phyloP scores from a whole-genome alignment of 2,113 vertebrate genomes.

The Gobio gobio region DNA sequence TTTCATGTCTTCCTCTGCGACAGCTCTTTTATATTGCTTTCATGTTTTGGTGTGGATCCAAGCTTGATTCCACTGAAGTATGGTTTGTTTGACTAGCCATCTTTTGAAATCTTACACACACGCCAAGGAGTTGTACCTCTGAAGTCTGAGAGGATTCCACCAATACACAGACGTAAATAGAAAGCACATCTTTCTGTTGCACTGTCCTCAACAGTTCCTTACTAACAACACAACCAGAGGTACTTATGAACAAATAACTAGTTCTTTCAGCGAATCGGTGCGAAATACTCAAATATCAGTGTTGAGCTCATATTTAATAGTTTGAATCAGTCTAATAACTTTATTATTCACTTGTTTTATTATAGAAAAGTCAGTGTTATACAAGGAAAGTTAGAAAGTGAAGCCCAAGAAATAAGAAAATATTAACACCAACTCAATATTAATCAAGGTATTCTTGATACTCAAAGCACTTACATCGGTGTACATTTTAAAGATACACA shows the following conservation, averaged over 20 bases:
- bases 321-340: neutral
- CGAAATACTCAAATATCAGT: neutral
- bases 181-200: neutral
- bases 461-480: neutral
- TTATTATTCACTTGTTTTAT: neutral
- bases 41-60: slow-evolving; percentile 5
- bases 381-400: no score
- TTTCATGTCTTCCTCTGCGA: neutral
- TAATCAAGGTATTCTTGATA: neutral
- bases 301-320: neutral
- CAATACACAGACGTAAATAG: neutral
- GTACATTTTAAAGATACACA: neutral
- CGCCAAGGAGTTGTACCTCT: neutral
- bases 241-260: neutral
- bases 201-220: neutral
- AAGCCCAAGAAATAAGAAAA: no score
- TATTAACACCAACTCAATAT: neutral
- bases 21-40: neutral
- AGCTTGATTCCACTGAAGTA: neutral
- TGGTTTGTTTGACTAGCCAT: neutral
- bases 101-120: slow-evolving; percentile 3
- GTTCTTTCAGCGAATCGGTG: neutral
- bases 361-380: no score
- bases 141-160: neutral
- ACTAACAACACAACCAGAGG: neutral